Evolutionary conservation across 2,113 vertebrate genomes (phyloP).

Genomic region (Lagopus leucura): DNA sequence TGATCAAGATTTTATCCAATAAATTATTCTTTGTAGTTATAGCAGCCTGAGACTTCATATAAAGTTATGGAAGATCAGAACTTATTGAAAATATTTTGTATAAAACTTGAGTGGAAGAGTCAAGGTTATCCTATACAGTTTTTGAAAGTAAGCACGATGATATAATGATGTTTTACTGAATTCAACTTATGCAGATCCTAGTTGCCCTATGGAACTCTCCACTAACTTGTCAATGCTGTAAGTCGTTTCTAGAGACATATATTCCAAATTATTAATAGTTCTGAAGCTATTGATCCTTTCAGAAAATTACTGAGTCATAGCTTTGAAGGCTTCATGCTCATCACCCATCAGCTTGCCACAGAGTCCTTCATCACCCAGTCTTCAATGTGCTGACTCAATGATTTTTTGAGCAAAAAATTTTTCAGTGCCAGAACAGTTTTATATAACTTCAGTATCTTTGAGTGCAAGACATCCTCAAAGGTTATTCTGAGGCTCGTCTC

Average conservation of each 20-base stretch:
- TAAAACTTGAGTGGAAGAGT: not conserved
- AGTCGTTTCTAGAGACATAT: not conserved
- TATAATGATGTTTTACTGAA: not conserved
- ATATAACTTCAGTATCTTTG: not conserved
- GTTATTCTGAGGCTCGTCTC: not conserved
- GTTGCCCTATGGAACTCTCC: not conserved
- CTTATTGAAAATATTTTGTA: not conserved
- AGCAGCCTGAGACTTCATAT: not conserved
- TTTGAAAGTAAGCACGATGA: not conserved
- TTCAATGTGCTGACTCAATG: rapidly evolving
- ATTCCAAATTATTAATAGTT: not conserved
- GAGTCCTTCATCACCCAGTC: not conserved
- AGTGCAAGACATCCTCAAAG: not conserved
- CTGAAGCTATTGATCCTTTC: not conserved
- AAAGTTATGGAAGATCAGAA: not conserved
- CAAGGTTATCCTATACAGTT: not conserved
- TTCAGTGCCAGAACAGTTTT: not conserved
- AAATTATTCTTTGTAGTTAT: not conserved
- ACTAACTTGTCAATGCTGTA: not conserved
- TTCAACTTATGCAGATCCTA: not conserved
- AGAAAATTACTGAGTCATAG: not conserved
- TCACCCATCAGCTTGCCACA: not conserved
- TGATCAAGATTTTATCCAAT: not conserved
- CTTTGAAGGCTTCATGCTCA: not conserved
- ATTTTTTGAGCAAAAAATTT: not conserved